Base-by-base conservation (phyloP, 2,113 vertebrate species). In the Otus sunia region DNA sequence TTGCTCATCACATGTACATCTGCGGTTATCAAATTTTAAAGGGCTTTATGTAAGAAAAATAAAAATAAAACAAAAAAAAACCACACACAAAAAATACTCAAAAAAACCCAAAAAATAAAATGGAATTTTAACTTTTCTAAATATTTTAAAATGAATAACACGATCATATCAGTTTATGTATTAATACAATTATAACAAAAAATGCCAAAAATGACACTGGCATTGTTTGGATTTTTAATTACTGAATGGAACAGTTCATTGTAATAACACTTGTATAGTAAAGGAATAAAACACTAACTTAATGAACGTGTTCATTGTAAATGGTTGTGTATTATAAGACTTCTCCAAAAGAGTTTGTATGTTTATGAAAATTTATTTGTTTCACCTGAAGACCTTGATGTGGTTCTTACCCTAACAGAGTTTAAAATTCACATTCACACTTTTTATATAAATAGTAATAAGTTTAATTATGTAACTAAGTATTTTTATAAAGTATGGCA, bases 261-360 rank as follows among this genome's bases (percentile, higher is more conserved):
- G 95, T 98, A 96, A 97, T 97, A 98, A 96, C 96, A 97, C 95
- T 98, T 99, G 98, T 99, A 99, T 98, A 99, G 98, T 98, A 97
- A 98, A 96, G 95, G 97, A 98, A 97, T 98, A 98, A 98, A 98
- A 98, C 97, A 98, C 97, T 98, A 98, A 98, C 97, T 98, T 98
- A 97, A 97, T 93, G 90, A 97, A 59, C 96, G 8, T 96, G 96
- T 98, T 98, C 93, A 96, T 94, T 98, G 98, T 97, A 98, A 98
- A 97, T 97, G 96, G 88, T 97, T 98, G 96, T 97, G 97, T 98
- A 98, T 98, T 98, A 98, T 97, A 98, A 92, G 97, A 97, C 94
- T 97, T 95, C 94, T 96, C 94, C 96, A 96, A 91, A 96, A 96
- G 96, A 98, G 97, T 98, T 97, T 98, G 96, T 98, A 98, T 95